Conservation (phyloP, 1,140 invertebrate species). For the Rhynchophorus ferrugineus region DNA sequence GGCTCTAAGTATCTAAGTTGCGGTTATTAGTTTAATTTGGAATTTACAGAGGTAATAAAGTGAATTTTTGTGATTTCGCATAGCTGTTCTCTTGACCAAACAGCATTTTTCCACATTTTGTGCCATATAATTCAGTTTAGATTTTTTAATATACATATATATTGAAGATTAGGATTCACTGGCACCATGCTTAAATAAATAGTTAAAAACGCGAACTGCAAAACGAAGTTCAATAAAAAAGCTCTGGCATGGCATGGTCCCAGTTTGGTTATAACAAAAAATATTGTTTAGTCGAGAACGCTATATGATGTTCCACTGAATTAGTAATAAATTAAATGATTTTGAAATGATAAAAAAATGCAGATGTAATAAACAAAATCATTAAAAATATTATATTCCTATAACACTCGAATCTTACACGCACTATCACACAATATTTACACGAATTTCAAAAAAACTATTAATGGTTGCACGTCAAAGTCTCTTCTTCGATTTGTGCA, state of each 20-base stretch:
- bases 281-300: no score
- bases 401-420: conserved; percentile 16
- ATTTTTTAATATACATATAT: no score
- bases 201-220: no score
- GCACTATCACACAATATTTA: conserved; percentile 30
- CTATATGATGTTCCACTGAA: no score
- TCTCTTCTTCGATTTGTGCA: conserved; percentile 24
- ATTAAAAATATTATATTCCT: conserved; percentile 4
- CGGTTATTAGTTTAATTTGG: not conserved
- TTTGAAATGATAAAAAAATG: conserved; percentile 7
- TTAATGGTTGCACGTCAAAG: conserved; percentile 20
- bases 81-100: no score
- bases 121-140: no score
- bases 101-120: not conserved
- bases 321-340: conserved; percentile 9
- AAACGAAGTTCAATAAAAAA: no score
- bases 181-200: no score
- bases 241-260: no score
- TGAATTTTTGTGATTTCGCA: no score
- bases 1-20: not conserved
- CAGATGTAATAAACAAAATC: conserved; percentile 6
- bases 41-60: not conserved
- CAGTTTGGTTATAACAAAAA: no score
- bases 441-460: conserved; percentile 30
- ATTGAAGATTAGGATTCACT: no score